Evolutionary conservation across 1,140 invertebrate genomes (phyloP).

Genomic region (Drosophila elegans): DNA sequence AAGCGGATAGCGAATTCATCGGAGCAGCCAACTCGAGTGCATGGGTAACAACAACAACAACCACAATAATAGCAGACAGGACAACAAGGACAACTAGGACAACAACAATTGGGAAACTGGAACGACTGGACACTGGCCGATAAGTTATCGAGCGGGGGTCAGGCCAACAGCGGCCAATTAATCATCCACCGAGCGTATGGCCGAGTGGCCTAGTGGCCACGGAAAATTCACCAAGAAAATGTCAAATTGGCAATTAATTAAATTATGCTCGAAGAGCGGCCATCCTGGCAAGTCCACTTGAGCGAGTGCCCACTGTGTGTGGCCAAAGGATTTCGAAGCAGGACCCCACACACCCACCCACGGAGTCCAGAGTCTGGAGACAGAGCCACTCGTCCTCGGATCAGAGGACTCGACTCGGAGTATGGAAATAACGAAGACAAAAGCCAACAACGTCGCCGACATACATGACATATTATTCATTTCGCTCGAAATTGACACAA

Average conservation of each 20-base stretch:
- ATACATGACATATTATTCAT: constrained; percentile 71
- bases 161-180: constrained; percentile 46
- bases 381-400: constrained; percentile 3
- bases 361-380: not conserved
- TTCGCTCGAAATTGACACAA: constrained; percentile 72
- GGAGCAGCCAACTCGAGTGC: constrained; percentile 34
- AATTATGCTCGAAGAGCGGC: constrained; percentile 27
- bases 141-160: constrained; percentile 48
- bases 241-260: constrained; percentile 68
- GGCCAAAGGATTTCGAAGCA: constrained; percentile 18
- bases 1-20: constrained; percentile 16
- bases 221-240: constrained; percentile 44
- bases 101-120: not conserved
- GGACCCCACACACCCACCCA: not conserved
- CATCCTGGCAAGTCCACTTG: constrained; percentile 7
- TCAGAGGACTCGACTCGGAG: constrained; percentile 4
- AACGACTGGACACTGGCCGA: constrained; percentile 35
- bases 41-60: constrained; percentile 6
- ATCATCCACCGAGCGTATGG: constrained; percentile 28
- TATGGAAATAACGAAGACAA: constrained; percentile 61
- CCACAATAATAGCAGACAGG: not conserved
- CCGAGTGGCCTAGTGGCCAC: constrained; percentile 6
- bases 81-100: not conserved
- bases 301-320: constrained; percentile 41
- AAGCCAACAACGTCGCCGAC: constrained; percentile 54